A percentile compares a stretch with the other conserved stretches of the same genome.
These are phyloP conservation scores for Asteroscopus sphinx DNA, from an alignment of 2,888 invertebrate species.

Conservation along the genomic window DNA sequence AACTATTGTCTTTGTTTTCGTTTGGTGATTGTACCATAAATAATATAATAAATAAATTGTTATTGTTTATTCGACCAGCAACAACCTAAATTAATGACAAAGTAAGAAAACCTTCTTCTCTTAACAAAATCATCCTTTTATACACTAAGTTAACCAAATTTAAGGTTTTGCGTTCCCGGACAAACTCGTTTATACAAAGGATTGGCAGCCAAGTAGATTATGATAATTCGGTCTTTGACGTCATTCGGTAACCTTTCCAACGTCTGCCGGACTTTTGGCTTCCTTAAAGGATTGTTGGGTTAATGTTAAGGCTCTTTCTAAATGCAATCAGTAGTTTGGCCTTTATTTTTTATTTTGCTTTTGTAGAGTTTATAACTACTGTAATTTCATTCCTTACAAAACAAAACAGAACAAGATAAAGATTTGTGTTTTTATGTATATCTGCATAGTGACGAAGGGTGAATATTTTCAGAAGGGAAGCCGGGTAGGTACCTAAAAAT, in stretches of 20 bases:
- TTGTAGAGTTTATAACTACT: too few species aligned
- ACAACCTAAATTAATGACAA: neutral
- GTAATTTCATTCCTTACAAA: too few species aligned
- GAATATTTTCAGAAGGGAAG: too few species aligned
- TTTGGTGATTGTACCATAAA: too few species aligned
- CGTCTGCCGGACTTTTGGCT: slow-evolving; percentile 4
- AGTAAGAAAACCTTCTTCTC: neutral
- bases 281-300: slow-evolving; percentile 4
- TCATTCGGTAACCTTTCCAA: slow-evolving; percentile 10
- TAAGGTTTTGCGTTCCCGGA: neutral
- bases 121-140: slow-evolving; percentile 1
- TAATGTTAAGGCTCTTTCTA: neutral
- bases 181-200: slow-evolving; percentile 11
- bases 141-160: slow-evolving; percentile 7
- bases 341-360: neutral
- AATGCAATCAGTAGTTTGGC: neutral
- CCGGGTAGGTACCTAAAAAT: too few species aligned
- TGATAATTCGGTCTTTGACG: slow-evolving; percentile 22
- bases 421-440: too few species aligned
- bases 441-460: too few species aligned
- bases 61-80: too few species aligned
- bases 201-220: slow-evolving; percentile 22
- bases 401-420: too few species aligned
- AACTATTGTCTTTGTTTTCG: too few species aligned
- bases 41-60: too few species aligned